Evolutionary conservation across 1,140 invertebrate species (phyloP), one percentile per base, ranked within the genome.

Genomic region (Centruroides sculpturatus): DNA sequence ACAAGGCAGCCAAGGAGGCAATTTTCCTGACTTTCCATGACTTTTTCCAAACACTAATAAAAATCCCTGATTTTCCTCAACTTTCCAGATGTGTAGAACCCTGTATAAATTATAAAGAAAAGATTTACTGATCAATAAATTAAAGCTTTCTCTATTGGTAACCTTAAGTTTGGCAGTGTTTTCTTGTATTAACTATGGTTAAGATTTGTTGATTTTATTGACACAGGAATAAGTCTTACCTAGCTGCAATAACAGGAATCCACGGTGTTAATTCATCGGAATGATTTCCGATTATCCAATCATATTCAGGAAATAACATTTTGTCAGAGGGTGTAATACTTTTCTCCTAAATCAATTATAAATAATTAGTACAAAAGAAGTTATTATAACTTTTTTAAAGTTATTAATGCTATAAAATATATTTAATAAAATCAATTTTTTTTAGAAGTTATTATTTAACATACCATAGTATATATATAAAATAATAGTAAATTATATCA

Each of bases 241-340:
- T 81, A 0, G 87, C 82, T 48, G 93, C 86, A 60, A 98, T 84
- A 1, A 98, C 84, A 47, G 95, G 93, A 67, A 99, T 85, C 94
- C 95, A 99, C 6, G 95, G 93, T 41, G 94, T 97, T 6, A 99
- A 74, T 72, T 98, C 95, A 79, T 98, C 96, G 50, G 92, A 95
- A 78, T 99, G 96, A 79, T 99, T 99, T 51, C 96, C 95, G 73
- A 99, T 94, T 11, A 98, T 74, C 92, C 93, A 98, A 72, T 96
- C 89, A 64, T 61, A 64, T n/a, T 64, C 78, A 35, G 84, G 82
- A 71, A 86, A 91, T n/a, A 82, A 69, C 55, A 78, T 77, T 48
- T 81, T 73, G 62, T 82, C 79, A 46, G 83, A 84, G 41, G 89
- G 88, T 60, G 79, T 80, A 58, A 92, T 79, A 1, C 84, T 79